A percentile compares a stretch with the other conserved stretches of the same genome.
Conservation (phyloP, 2,888 invertebrate species). For the Acrobasis suavella region DNA sequence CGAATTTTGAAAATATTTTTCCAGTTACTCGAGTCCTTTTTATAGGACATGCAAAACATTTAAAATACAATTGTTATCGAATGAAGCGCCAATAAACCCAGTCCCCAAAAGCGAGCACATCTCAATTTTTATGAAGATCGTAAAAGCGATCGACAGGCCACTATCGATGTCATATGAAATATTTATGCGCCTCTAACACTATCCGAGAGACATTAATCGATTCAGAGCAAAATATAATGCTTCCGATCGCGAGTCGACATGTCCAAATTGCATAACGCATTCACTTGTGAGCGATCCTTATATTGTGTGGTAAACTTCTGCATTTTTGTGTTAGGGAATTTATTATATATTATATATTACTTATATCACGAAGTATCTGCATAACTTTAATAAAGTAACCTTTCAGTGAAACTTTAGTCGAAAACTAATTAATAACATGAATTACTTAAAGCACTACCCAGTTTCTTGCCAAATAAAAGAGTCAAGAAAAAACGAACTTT, state of each 20-base stretch:
- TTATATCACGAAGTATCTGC: not conserved
- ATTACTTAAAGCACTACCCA: conserved; percentile 38
- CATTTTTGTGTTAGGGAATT: not conserved
- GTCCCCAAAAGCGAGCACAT: conserved; percentile 41
- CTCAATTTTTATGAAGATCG: conserved; percentile 61
- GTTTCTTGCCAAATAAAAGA: conserved; percentile 54
- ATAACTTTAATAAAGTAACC: not conserved
- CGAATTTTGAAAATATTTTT: conserved; percentile 15
- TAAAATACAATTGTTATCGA: conserved; percentile 36
- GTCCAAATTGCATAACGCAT: conserved; percentile 5
- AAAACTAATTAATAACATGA: not conserved
- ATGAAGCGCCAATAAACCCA: conserved; percentile 47
- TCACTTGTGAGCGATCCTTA: conserved; percentile 20
- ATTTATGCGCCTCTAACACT: conserved; percentile 61
- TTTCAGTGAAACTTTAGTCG: not conserved
- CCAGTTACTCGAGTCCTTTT: not conserved
- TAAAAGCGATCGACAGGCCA: conserved; percentile 62
- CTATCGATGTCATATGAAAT: conserved; percentile 66
- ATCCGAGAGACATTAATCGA: conserved; percentile 57
- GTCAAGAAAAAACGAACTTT: conserved; percentile 47
- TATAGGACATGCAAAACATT: conserved; percentile 18
- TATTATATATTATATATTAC: too few relatives aligned
- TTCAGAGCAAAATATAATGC: conserved; percentile 31
- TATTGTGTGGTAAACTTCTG: not conserved
- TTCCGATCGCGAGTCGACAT: conserved; percentile 16